These are phyloP conservation scores for Columbina picui DNA, from an alignment of 2,113 vertebrate genomes.

Conservation along the genomic window DNA sequence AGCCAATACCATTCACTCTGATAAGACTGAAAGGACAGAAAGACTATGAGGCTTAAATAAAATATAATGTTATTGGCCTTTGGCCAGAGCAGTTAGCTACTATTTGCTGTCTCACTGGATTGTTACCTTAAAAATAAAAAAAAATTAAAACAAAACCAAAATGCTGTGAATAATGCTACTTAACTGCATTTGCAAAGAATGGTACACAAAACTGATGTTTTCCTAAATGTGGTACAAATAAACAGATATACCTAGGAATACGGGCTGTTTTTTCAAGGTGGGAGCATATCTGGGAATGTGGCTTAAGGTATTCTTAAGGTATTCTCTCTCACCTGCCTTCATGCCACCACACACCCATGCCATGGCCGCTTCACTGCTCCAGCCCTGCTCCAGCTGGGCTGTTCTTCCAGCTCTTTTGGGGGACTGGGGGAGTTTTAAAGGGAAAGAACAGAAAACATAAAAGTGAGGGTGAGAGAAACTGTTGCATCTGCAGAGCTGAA, in stretches of 20 bases:
- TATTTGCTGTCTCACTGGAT: not conserved
- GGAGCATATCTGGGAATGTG: not conserved
- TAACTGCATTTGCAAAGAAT: conserved; percentile 1
- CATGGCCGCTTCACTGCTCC: not conserved
- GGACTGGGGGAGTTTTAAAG: not conserved
- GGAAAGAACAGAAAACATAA: not conserved
- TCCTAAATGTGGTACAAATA: not conserved
- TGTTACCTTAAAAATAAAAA: conserved; percentile 21
- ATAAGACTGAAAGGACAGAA: conserved; percentile 7
- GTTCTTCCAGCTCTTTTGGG: not conserved
- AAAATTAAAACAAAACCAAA: not conserved
- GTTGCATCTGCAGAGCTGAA: fast-evolving
- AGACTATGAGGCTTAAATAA: conserved; percentile 2
- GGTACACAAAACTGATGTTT: not conserved
- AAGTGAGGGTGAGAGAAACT: not conserved
- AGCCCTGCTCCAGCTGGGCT: not conserved
- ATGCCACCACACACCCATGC: not conserved
- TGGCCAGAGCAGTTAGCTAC: conserved; percentile 22
- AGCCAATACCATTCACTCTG: conserved; percentile 8
- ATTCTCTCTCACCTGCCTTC: not conserved
- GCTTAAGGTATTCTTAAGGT: not conserved
- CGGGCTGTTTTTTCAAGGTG: not conserved
- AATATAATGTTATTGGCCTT: conserved; percentile 10
- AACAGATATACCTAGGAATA: not conserved
- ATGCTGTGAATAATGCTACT: not conserved